Evolutionary conservation across 2,888 invertebrate genomes (phyloP).

Genomic region (Philereme transversata): DNA sequence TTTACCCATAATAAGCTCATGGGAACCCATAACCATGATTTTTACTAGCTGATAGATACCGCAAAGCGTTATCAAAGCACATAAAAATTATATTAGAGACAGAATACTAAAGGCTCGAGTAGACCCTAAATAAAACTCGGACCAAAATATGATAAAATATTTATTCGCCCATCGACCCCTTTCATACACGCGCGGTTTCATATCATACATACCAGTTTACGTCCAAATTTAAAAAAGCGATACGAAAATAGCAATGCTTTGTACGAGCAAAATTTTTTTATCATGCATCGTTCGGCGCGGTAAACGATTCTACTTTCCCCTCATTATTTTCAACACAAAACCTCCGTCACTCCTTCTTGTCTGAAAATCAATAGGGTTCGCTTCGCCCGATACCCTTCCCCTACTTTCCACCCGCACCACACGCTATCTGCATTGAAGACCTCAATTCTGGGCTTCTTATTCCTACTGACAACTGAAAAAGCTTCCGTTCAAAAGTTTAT

Average conservation of each 20-base stretch:
- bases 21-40: not conserved
- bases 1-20: too few species aligned
- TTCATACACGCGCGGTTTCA: conserved; percentile 18
- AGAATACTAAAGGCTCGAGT: conserved; percentile 5
- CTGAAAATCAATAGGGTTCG: conserved; percentile 59
- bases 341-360: conserved; percentile 32
- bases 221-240: conserved; percentile 16
- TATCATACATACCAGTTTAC: conserved; percentile 14
- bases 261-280: conserved; percentile 17
- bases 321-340: conserved; percentile 52
- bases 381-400: conserved; percentile 21
- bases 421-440: conserved; percentile 27
- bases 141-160: conserved; percentile 26
- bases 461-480: not conserved
- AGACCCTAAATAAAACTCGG: conserved; percentile 13
- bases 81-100: not conserved
- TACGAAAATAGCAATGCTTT: conserved; percentile 19
- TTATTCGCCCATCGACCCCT: conserved; percentile 16
- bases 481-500: conserved; percentile 1
- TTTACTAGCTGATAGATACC: not conserved
- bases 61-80: not conserved
- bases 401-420: conserved; percentile 20
- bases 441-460: conserved; percentile 12
- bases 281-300: conserved; percentile 36
- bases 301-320: conserved; percentile 38